Conservation (phyloP, 1,140 invertebrate genomes). For the Dreissena polymorpha region DNA sequence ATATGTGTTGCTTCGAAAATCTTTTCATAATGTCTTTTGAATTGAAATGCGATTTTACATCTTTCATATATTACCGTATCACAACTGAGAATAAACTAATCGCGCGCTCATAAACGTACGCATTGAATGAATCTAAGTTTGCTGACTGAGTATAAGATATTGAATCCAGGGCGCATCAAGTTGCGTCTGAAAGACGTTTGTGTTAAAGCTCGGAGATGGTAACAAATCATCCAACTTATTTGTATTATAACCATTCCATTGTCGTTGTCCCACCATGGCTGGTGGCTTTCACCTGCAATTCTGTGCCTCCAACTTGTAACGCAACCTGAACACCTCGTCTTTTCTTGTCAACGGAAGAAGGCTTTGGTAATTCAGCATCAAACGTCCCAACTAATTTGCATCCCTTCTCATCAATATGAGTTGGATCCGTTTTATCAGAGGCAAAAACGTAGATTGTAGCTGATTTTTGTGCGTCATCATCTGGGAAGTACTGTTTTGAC, state of each 20-base stretch:
- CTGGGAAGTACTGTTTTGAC: slow-evolving; percentile 22
- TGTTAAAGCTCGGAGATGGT: too few species aligned
- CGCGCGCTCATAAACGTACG: too few species aligned
- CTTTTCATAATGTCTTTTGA: too few species aligned
- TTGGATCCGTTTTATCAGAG: slow-evolving; percentile 17
- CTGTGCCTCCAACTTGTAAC: slow-evolving; percentile 35
- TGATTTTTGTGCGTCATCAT: slow-evolving; percentile 8
- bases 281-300: slow-evolving; percentile 26
- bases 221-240: too few species aligned
- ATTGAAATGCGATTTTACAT: too few species aligned
- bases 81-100: too few species aligned
- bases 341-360: background rate
- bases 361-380: slow-evolving; percentile 23
- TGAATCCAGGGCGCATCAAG: too few species aligned
- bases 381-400: slow-evolving; percentile 26
- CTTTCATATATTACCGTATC: too few species aligned
- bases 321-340: slow-evolving; percentile 27
- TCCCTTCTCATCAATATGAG: slow-evolving; percentile 20
- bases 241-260: background rate
- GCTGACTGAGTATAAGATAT: too few species aligned
- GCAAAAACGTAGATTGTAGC: slow-evolving; percentile 22
- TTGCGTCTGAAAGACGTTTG: too few species aligned
- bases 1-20: too few species aligned
- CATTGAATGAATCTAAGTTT: too few species aligned
- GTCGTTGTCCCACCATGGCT: background rate